Evolutionary conservation across 1,140 invertebrate species (phyloP).

Genomic region (Matsumurasca onukii): DNA sequence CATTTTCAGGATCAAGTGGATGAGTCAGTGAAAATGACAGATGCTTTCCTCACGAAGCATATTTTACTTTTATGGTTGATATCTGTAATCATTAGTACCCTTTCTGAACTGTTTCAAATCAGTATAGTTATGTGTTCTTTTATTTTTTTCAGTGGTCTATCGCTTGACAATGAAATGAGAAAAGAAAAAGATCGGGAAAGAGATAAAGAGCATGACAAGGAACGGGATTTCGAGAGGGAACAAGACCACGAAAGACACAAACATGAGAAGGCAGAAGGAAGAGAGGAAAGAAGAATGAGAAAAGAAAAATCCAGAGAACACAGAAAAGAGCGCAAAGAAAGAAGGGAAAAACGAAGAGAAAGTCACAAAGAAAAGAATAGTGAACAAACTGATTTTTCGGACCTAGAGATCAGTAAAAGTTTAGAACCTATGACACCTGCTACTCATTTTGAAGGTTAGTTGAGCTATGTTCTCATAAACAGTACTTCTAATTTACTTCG

Average conservation of each 20-base stretch:
- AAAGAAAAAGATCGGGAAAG: too few relatives aligned
- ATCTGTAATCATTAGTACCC: neutral
- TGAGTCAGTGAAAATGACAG: too few relatives aligned
- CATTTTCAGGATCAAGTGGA: too few relatives aligned
- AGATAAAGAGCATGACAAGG: conserved; percentile 48
- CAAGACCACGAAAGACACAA: conserved; percentile 50
- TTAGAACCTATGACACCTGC: conserved; percentile 4
- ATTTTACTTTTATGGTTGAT: neutral
- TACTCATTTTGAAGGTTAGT: neutral
- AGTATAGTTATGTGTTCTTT: neutral
- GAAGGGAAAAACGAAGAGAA: conserved; percentile 20
- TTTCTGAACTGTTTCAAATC: conserved; percentile 24
- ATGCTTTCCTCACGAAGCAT: too few relatives aligned
- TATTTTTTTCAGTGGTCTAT: too few relatives aligned
- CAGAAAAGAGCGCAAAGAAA: conserved; percentile 27
- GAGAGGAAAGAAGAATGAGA: conserved; percentile 41
- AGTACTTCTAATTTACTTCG: too few relatives aligned
- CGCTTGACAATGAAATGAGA: too few relatives aligned
- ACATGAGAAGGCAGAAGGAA: conserved; percentile 48
- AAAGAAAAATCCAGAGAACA: conserved; percentile 39
- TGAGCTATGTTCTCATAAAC: too few relatives aligned
- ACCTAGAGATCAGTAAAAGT: neutral
- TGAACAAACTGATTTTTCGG: conserved; percentile 14
- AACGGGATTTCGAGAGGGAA: conserved; percentile 50
- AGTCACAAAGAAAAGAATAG: neutral